These are phyloP conservation scores for Crocallis elinguaria DNA, from an alignment of 2,888 invertebrate genomes.

Conservation along the genomic window DNA sequence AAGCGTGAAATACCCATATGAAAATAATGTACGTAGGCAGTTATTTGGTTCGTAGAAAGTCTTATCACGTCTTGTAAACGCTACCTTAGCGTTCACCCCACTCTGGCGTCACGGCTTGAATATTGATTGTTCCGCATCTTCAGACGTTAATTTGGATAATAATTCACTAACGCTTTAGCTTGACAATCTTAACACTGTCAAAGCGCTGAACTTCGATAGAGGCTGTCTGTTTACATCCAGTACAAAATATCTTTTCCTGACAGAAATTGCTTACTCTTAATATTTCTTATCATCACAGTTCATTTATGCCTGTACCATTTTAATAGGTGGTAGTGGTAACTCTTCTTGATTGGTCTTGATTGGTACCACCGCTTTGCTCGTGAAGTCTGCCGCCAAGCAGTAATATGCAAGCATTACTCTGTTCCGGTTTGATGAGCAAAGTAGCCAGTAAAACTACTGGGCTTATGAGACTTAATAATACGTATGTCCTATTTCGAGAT, in stretches of 20 bases:
- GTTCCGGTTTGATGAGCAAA: no score
- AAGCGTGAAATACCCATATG: no score
- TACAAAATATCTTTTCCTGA: slow-evolving; percentile 36
- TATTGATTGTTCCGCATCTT: slow-evolving; percentile 17
- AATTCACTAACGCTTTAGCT: slow-evolving; percentile 14
- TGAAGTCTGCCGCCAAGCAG: no score
- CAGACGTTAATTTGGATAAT: slow-evolving; percentile 17
- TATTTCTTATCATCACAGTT: slow-evolving; percentile 33
- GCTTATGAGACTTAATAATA: no score
- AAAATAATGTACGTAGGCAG: no score
- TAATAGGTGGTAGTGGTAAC: no score
- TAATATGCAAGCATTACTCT: no score
- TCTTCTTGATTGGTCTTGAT: no score
- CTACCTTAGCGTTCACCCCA: slow-evolving; percentile 4
- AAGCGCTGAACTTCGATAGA: slow-evolving; percentile 31
- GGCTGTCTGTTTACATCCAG: slow-evolving; percentile 45
- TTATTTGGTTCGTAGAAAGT: slow-evolving; percentile 5
- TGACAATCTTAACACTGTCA: slow-evolving; percentile 16
- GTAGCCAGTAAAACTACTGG: no score
- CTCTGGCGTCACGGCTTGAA: slow-evolving; percentile 8
- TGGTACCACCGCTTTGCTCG: no score
- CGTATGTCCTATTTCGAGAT: no score
- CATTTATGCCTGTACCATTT: background rate
- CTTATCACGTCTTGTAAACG: slow-evolving; percentile 23
- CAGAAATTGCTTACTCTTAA: slow-evolving; percentile 34